These are phyloP conservation scores for Alexandromys fortis DNA, from an alignment of 2,113 vertebrate species.

Conservation along the genomic window DNA sequence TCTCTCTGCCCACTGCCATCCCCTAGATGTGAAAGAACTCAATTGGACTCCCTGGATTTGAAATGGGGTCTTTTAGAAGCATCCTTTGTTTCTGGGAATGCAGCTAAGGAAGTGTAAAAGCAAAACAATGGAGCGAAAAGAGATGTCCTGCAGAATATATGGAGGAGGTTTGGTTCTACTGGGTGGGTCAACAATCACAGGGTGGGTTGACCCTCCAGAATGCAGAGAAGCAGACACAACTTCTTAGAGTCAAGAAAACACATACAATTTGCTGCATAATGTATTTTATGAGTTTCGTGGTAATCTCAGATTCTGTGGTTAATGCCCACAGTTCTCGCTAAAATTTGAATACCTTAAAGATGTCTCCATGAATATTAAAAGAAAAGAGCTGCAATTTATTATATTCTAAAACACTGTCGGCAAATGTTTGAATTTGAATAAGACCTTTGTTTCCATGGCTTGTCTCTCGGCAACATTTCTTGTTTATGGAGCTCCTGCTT, in stretches of 20 bases:
- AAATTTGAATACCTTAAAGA: conserved; percentile 52
- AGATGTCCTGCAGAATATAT: not conserved
- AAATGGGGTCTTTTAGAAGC: not conserved
- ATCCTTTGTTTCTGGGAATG: conserved; percentile 1
- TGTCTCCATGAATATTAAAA: conserved; percentile 46
- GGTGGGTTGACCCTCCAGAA: not conserved
- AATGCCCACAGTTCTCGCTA: conserved; percentile 48
- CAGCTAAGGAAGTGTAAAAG: not conserved
- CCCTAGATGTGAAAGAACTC: conserved; percentile 14
- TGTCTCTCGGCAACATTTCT: conserved; percentile 37
- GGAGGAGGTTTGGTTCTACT: not conserved
- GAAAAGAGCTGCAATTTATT: conserved; percentile 42
- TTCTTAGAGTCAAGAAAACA: conserved; percentile 2
- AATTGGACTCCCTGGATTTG: not conserved
- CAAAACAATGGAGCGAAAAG: not conserved
- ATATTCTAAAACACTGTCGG: conserved; percentile 43
- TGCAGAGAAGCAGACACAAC: not conserved
- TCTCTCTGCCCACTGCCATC: not conserved
- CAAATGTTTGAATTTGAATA: conserved; percentile 65
- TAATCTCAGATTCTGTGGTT: conserved; percentile 46
- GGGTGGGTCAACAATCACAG: not conserved
- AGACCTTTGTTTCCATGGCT: conserved; percentile 1
- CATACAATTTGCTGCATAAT: conserved; percentile 5
- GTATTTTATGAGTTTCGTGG: conserved; percentile 21
- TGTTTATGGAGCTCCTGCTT: conserved; percentile 36